Conservation (phyloP, 1,140 invertebrate genomes). For the Neotoxoptera formosana region DNA sequence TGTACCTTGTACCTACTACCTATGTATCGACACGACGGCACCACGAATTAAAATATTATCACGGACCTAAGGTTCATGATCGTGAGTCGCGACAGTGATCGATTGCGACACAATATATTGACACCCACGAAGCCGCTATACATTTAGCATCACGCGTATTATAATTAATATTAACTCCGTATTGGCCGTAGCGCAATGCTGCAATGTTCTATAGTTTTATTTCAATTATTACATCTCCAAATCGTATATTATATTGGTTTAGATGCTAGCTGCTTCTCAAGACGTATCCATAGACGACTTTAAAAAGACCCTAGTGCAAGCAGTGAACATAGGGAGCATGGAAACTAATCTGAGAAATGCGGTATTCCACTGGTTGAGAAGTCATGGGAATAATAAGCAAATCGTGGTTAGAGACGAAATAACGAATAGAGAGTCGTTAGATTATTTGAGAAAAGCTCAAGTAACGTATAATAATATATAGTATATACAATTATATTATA, state of each 20-base stretch:
- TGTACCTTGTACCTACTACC: too few relatives aligned
- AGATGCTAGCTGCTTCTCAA: constrained; percentile 78
- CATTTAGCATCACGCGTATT: neutral
- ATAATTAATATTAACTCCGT: neutral
- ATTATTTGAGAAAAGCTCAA: constrained; percentile 80
- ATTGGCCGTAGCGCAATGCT: neutral
- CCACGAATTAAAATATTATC: neutral
- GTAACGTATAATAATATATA: constrained; percentile 61
- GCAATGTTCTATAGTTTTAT: neutral
- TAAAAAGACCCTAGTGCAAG: constrained; percentile 74
- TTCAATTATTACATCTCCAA: neutral
- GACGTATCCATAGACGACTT: constrained; percentile 79
- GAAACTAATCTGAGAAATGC: constrained; percentile 83
- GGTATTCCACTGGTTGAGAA: constrained; percentile 80
- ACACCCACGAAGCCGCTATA: neutral
- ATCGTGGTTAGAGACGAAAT: constrained; percentile 59
- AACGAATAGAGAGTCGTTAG: constrained; percentile 65
- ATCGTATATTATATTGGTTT: constrained; percentile 49
- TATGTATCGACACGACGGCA: neutral
- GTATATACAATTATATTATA: neutral
- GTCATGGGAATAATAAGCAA: constrained; percentile 60
- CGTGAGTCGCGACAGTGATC: neutral
- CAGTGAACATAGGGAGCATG: constrained; percentile 77
- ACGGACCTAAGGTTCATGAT: neutral
- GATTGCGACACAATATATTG: neutral